Conservation (phyloP, 2,113 vertebrate genomes). For the Camelus bactrianus region DNA sequence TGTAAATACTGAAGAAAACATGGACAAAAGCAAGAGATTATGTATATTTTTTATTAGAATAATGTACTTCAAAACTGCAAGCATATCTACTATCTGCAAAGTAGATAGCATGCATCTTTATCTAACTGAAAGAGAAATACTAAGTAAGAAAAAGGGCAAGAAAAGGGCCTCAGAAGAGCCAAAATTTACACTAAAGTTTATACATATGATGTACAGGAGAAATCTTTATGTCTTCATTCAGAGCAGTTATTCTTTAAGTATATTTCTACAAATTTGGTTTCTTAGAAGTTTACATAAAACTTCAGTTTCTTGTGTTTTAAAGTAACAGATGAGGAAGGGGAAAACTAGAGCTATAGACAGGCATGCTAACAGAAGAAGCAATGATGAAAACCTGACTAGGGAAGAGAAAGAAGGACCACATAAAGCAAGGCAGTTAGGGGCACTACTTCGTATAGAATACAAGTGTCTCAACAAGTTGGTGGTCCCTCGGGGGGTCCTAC, state of each 20-base stretch:
- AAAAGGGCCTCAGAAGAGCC: not conserved
- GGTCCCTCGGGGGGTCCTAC: not conserved
- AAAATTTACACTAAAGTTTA: slow-evolving; percentile 17
- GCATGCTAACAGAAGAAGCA: not conserved
- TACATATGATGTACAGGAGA: not conserved
- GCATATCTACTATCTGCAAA: slow-evolving; percentile 36
- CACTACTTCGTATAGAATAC: not conserved
- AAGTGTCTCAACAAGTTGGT: not conserved
- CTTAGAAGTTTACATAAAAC: not conserved
- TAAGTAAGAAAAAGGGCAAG: not conserved
- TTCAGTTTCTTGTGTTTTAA: slow-evolving; percentile 21
- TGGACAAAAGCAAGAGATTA: not conserved
- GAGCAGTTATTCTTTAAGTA: not conserved
- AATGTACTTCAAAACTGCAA: slow-evolving; percentile 11
- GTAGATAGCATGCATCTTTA: not conserved
- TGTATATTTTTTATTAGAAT: not conserved
- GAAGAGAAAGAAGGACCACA: not conserved
- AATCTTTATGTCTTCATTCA: slow-evolving; percentile 3
- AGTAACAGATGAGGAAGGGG: not conserved
- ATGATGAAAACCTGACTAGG: not conserved
- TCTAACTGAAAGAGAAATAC: slow-evolving; percentile 22
- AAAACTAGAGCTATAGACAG: not conserved
- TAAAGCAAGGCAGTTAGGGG: not conserved
- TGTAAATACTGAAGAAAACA: slow-evolving; percentile 1
- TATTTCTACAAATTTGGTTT: slow-evolving; percentile 35